phyloP scores from a whole-genome alignment of 1,140 invertebrate genomes.

The Drosophila takahashii region DNA sequence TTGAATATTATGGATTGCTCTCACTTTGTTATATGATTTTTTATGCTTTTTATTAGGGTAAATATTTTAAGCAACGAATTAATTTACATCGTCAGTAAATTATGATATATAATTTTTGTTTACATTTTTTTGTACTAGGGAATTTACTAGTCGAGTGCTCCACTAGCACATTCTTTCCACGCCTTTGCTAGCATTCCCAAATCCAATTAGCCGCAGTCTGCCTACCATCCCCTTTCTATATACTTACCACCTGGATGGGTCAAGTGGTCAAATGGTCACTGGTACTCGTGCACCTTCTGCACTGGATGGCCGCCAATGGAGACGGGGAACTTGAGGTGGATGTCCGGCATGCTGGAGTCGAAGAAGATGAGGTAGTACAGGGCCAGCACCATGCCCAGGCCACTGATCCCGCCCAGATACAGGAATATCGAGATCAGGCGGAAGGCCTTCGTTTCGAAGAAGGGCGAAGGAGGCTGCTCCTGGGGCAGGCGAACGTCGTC shows the following conservation, averaged over 20 bases:
- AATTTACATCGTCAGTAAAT: too few species aligned
- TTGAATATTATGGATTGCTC: too few species aligned
- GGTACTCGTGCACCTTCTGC: conserved; percentile 78
- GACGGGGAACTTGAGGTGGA: conserved; percentile 77
- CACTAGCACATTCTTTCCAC: neutral
- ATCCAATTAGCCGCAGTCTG: conserved; percentile 53
- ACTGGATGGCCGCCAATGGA: conserved; percentile 77
- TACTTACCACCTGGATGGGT: neutral
- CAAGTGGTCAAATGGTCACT: conserved; percentile 30
- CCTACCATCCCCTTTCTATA: neutral
- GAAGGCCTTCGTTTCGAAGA: conserved; percentile 77
- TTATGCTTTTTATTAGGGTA: too few species aligned
- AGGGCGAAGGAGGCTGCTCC: conserved; percentile 53
- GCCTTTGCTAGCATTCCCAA: conserved; percentile 25
- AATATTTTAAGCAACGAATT: too few species aligned
- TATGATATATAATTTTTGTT: too few species aligned
- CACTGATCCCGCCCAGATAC: conserved; percentile 78
- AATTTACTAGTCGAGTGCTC: neutral
- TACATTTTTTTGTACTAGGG: neutral
- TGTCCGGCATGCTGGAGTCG: conserved; percentile 80
- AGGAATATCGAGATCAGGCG: conserved; percentile 69
- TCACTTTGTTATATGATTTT: neutral
- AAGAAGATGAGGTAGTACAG: conserved; percentile 78
- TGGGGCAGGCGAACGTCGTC: conserved; percentile 61
- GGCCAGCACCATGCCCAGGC: conserved; percentile 72